These are phyloP conservation scores for Nomada ferruginata DNA, from an alignment of 2,888 invertebrate genomes.

Conservation along the genomic window DNA sequence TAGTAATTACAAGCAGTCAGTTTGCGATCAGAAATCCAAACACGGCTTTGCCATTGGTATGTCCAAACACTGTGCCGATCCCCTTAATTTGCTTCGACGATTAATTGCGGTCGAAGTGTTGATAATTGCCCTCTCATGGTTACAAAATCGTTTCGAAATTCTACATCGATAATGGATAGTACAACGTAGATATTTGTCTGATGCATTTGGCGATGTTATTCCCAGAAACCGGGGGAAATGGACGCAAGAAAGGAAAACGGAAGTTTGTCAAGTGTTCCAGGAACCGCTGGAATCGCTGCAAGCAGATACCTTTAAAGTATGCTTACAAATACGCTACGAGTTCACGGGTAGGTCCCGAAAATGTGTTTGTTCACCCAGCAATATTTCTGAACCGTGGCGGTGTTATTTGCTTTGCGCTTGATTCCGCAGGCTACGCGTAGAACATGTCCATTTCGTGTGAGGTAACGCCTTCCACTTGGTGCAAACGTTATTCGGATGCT, in stretches of 20 bases:
- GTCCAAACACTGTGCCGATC: neutral
- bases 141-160: neutral
- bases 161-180: neutral
- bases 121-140: neutral
- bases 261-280: slow-evolving; percentile 41
- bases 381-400: neutral
- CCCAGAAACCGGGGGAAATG: slow-evolving; percentile 27
- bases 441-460: slow-evolving; percentile 2
- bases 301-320: slow-evolving; percentile 33
- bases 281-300: slow-evolving; percentile 8
- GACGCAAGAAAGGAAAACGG: slow-evolving; percentile 31
- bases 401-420: slow-evolving; percentile 11
- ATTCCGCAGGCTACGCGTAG: slow-evolving; percentile 11
- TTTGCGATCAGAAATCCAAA: slow-evolving; percentile 17
- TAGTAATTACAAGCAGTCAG: neutral
- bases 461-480: slow-evolving; percentile 18
- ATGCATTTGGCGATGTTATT: slow-evolving; percentile 35
- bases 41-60: slow-evolving; percentile 10
- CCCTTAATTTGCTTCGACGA: too few relatives aligned
- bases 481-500: neutral
- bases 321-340: slow-evolving; percentile 21
- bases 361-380: neutral
- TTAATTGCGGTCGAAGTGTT: too few relatives aligned
- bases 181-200: neutral
- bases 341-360: slow-evolving; percentile 21